Evolutionary conservation across 2,888 invertebrate species (phyloP).

Genomic region (Aradus depressus): DNA sequence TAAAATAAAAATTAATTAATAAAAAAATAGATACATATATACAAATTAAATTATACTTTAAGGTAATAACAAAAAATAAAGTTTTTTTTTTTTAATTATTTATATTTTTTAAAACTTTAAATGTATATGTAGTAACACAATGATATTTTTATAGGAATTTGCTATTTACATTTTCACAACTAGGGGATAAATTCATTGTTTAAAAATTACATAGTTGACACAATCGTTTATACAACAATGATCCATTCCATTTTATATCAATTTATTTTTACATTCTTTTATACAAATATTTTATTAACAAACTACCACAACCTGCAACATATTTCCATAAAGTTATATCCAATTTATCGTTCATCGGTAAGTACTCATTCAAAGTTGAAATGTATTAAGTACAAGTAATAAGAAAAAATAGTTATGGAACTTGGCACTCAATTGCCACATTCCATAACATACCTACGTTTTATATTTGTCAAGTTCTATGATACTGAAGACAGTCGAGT

Average conservation of each 20-base stretch:
- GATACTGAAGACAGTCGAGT: too few species aligned
- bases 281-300: background rate
- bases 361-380: too few species aligned
- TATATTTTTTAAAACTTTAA: background rate
- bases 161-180: constrained; percentile 18
- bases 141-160: constrained; percentile 5
- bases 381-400: too few species aligned
- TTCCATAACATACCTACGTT: too few species aligned
- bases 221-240: constrained; percentile 4
- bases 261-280: constrained; percentile 1
- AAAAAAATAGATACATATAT: background rate
- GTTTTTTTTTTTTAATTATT: background rate
- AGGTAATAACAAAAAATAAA: background rate
- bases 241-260: constrained; percentile 4
- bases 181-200: constrained; percentile 15
- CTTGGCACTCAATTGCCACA: too few species aligned
- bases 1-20: too few species aligned
- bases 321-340: too few species aligned
- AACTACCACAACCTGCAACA: background rate
- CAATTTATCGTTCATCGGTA: too few species aligned
- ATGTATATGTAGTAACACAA: constrained; percentile 8
- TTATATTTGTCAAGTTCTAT: too few species aligned
- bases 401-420: too few species aligned
- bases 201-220: constrained; percentile 4
- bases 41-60: background rate